Evolutionary conservation across 2,113 vertebrate species (phyloP).

Genomic region (Strigops habroptila): DNA sequence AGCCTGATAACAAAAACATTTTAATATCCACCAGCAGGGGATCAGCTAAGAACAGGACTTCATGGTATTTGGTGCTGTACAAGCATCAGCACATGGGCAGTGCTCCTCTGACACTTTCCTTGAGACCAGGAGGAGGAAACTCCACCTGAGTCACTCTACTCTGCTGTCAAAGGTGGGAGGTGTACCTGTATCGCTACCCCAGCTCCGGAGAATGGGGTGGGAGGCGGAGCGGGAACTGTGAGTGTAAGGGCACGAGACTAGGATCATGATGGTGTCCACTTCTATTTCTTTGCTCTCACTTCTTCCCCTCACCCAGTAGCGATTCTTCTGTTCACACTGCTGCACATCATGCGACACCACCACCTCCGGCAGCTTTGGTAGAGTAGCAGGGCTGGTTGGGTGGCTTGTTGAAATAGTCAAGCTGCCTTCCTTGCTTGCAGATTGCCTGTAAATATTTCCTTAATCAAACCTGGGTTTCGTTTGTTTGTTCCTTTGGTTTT

Average conservation of each 20-base stretch:
- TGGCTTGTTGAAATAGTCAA: neutral
- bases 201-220: neutral
- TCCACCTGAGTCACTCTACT: neutral
- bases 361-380: neutral
- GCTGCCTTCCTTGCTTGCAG: neutral
- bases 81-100: neutral
- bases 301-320: fast-evolving
- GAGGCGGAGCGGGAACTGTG: neutral
- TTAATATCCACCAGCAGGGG: neutral
- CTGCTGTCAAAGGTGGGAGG: neutral
- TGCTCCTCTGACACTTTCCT: neutral
- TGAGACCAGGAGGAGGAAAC: neutral
- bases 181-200: neutral
- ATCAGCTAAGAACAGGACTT: neutral
- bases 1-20: neutral
- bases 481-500: neutral
- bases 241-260: neutral
- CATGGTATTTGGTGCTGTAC: neutral
- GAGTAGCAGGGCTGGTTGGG: neutral
- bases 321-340: neutral
- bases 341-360: neutral
- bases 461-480: neutral
- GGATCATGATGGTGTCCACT: neutral
- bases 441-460: neutral
- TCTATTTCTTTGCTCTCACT: neutral